phyloP scores from a whole-genome alignment of 2,113 vertebrate species.

The Uria lomvia region DNA sequence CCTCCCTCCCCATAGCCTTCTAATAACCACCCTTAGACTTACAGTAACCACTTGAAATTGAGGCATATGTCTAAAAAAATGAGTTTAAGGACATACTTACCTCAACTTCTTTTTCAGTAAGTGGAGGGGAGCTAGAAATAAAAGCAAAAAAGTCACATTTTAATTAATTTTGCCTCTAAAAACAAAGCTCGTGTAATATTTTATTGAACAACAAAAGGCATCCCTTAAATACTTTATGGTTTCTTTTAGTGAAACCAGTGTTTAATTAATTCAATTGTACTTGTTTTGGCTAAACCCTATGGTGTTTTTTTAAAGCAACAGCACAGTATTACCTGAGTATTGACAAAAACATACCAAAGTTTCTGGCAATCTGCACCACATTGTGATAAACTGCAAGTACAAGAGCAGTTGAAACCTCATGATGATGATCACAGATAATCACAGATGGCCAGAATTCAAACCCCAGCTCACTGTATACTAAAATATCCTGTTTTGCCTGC shows the following conservation, averaged over 20 bases:
- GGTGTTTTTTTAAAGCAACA: neutral
- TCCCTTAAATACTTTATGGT: neutral
- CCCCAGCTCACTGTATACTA: neutral
- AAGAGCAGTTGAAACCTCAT: neutral
- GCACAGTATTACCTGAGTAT: neutral
- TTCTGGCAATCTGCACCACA: neutral
- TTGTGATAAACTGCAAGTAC: neutral
- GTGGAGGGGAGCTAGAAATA: slow-evolving; percentile 85
- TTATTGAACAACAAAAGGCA: neutral
- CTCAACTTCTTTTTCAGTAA: slow-evolving; percentile 97
- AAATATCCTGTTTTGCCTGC: neutral
- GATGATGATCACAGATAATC: neutral
- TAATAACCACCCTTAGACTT: neutral
- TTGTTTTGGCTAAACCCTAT: neutral
- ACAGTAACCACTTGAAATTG: neutral
- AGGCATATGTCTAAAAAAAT: neutral
- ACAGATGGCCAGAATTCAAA: neutral
- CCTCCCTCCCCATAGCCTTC: neutral
- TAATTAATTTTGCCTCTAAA: neutral
- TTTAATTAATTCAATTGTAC: neutral
- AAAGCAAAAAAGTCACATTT: neutral
- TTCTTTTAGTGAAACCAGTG: neutral
- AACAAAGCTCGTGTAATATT: neutral
- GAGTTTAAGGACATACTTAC: slow-evolving; percentile 69
- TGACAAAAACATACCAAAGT: neutral